Evolutionary conservation across 2,888 invertebrate genomes (phyloP).

Genomic region (Sycophila texana): DNA sequence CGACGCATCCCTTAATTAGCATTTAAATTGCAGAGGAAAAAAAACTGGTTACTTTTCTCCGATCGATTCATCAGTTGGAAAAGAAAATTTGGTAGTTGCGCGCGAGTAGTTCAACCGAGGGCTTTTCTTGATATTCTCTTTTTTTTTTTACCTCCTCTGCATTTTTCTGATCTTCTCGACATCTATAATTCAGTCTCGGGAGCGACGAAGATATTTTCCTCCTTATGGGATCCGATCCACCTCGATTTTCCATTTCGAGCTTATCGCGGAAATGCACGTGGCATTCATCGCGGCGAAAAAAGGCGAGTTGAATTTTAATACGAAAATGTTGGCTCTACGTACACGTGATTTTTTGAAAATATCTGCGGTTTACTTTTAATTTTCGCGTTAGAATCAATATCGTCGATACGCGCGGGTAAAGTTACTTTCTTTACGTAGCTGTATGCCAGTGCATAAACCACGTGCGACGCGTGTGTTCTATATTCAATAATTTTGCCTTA

Average conservation of each 20-base stretch:
- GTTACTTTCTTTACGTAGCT: no score
- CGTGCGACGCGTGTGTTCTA: no score
- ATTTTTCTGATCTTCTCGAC: neutral
- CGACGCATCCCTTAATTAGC: slow-evolving; percentile 6
- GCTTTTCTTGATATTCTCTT: neutral
- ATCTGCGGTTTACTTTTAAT: no score
- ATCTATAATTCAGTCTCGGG: neutral
- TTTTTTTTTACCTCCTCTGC: neutral
- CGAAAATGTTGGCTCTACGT: no score
- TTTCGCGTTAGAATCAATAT: no score
- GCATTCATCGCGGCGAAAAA: neutral
- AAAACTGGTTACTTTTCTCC: slow-evolving; percentile 13
- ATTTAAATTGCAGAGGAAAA: slow-evolving; percentile 25
- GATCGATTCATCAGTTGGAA: slow-evolving; percentile 23
- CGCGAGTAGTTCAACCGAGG: neutral
- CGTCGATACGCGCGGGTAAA: no score
- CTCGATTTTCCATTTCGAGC: neutral
- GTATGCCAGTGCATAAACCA: no score
- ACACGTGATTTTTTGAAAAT: no score
- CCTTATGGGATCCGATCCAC: neutral
- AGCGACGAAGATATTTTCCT: slow-evolving; percentile 18
- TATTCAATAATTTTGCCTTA: no score
- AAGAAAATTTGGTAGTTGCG: neutral
- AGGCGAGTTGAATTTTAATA: no score
- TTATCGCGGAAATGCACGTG: slow-evolving; percentile 1